Evolutionary conservation across 2,113 vertebrate genomes (phyloP).

Genomic region (Dicrurus megarhynchus): DNA sequence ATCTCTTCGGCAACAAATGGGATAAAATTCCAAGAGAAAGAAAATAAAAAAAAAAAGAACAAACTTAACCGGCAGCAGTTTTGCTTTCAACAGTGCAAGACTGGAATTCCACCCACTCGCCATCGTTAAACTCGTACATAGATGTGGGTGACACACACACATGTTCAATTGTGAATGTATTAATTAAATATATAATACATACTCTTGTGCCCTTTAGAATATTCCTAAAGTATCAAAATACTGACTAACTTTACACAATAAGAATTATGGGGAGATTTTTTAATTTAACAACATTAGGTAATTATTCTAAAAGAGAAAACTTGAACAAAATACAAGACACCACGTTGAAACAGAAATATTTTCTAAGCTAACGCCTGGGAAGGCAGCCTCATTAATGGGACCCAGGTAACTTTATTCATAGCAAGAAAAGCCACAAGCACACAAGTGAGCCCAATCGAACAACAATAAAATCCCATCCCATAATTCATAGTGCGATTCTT

Average conservation of each 20-base stretch:
- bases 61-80: background rate
- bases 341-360: background rate
- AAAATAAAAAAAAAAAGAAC: background rate
- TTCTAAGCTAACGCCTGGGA: background rate
- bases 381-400: background rate
- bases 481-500: background rate
- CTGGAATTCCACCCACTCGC: background rate
- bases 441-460: background rate
- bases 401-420: background rate
- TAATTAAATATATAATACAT: background rate
- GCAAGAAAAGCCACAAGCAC: background rate
- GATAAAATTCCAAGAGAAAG: background rate
- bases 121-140: accelerated
- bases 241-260: background rate
- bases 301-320: background rate
- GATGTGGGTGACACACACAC: background rate
- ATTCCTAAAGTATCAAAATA: background rate
- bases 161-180: background rate
- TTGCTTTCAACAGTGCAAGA: background rate
- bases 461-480: background rate
- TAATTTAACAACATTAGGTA: background rate
- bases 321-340: background rate
- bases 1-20: background rate
- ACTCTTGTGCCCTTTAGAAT: background rate
- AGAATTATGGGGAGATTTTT: background rate